Evolutionary conservation across 2,113 vertebrate genomes (phyloP).

Genomic region (Antechinus flavipes): DNA sequence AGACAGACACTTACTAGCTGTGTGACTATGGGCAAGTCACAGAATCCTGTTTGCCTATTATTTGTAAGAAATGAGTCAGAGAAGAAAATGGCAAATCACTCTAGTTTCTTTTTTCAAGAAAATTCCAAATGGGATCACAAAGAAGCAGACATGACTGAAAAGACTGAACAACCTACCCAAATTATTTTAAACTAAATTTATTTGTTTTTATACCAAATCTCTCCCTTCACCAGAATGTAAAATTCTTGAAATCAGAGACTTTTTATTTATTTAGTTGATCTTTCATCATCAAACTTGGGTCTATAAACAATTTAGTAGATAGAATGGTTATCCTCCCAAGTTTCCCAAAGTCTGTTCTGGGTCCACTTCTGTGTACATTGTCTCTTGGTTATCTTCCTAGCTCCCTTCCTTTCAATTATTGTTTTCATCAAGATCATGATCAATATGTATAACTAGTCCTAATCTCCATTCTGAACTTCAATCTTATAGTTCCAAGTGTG

Average conservation of each 20-base stretch:
- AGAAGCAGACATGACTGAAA: too few relatives aligned
- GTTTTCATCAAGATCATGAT: background rate
- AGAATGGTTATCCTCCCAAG: background rate
- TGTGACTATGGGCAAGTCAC: too few relatives aligned
- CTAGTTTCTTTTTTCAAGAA: too few relatives aligned
- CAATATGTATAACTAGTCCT: background rate
- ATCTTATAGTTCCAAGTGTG: background rate
- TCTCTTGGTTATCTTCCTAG: background rate
- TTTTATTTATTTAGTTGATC: background rate
- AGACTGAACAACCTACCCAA: too few relatives aligned
- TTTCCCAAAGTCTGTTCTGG: background rate
- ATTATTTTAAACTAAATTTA: background rate
- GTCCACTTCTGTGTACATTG: background rate
- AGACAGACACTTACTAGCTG: too few relatives aligned
- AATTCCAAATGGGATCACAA: too few relatives aligned
- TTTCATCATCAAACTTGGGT: background rate
- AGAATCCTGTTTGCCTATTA: too few relatives aligned
- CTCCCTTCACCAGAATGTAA: background rate
- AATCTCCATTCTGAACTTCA: background rate
- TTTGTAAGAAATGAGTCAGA: too few relatives aligned
- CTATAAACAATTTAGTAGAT: background rate
- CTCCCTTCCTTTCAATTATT: background rate
- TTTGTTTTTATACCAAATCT: background rate
- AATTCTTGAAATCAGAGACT: background rate
- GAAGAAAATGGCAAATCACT: too few relatives aligned